Base-by-base conservation (phyloP, 2,888 invertebrate genomes). In the Parnassius orleans region DNA sequence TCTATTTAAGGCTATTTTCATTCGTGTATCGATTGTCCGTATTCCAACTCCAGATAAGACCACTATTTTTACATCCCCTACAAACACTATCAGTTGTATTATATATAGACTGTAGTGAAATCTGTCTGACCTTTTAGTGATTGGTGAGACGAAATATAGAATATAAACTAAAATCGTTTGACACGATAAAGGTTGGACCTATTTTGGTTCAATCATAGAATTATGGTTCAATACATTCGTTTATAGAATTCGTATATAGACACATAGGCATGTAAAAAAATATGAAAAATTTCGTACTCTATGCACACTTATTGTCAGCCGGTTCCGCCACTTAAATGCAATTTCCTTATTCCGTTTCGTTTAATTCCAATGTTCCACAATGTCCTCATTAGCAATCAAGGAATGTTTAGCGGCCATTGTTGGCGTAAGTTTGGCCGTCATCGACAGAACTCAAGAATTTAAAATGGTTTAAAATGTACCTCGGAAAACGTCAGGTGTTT, bases 371-470 rank as follows among this genome's bases (percentile, higher is more conserved):
- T 83, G 80, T 79, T 79, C 81, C 79, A 83, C 83, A 86, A 86
- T 85, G 84, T 84, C 78, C 87, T 89, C 86, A 88, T 89, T 89
- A 87, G 86, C 87, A 88, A 87, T 88, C 86, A 83, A 79, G 74
- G 81, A 86, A 83, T 88, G 85, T 86, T 86, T 68, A 83, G 83
- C 76, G 80, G 76, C 73, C 80, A 84, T 84, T 86, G 86, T 87
- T 84, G 80, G 79, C 73, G 67, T 72, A 84, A 85, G 83, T 85
- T 87, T 77, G 82, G 81, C 81, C 80, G 84, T 86, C 87, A 80
- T 74, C 75, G 78, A 69, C 83, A 84, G 79, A 78, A 82, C 81
- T 84, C 83, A 71, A 73, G 79, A 81, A 84, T 85, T 84, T 83
- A 77, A 83, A 85, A 86, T 84, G 79, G 81, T 84, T 85, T 81